Conservation (phyloP, 2,888 invertebrate genomes). For the Parnassius apollo region DNA sequence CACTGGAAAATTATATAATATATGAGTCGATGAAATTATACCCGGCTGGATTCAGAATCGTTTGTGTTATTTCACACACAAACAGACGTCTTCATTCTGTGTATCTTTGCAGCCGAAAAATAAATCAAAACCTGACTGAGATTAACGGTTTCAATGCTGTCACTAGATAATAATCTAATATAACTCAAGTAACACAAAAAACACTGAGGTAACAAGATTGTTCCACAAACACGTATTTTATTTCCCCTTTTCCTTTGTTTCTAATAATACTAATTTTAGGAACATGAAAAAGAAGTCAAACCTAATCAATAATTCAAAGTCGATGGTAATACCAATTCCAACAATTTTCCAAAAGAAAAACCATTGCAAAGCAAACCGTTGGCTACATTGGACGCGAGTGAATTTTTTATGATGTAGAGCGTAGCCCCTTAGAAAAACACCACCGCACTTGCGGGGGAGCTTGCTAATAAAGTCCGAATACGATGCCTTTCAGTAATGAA, state of each 20-base stretch:
- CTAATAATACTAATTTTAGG: background rate
- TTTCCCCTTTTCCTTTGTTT: background rate
- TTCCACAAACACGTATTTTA: no score
- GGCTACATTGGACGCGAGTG: conserved; percentile 55
- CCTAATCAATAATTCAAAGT: conserved; percentile 51
- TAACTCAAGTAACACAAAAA: no score
- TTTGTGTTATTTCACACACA: no score
- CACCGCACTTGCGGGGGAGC: conserved; percentile 55
- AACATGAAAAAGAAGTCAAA: conserved; percentile 22
- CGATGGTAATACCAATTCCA: conserved; percentile 35
- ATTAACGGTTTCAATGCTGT: no score
- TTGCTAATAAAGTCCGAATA: conserved; percentile 64
- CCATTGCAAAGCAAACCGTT: conserved; percentile 49
- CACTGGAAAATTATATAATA: no score
- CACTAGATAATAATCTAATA: no score
- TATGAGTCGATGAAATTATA: no score
- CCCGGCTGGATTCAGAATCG: no score
- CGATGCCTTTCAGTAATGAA: conserved; percentile 22
- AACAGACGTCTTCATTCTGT: no score
- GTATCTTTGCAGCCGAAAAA: no score
- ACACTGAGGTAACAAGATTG: no score
- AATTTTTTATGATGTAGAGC: conserved; percentile 72
- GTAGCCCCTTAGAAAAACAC: conserved; percentile 70
- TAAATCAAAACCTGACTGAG: no score
- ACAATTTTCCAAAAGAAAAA: conserved; percentile 47